Evolutionary conservation across 2,888 invertebrate species (phyloP).

Genomic region (Dorcus hopei): DNA sequence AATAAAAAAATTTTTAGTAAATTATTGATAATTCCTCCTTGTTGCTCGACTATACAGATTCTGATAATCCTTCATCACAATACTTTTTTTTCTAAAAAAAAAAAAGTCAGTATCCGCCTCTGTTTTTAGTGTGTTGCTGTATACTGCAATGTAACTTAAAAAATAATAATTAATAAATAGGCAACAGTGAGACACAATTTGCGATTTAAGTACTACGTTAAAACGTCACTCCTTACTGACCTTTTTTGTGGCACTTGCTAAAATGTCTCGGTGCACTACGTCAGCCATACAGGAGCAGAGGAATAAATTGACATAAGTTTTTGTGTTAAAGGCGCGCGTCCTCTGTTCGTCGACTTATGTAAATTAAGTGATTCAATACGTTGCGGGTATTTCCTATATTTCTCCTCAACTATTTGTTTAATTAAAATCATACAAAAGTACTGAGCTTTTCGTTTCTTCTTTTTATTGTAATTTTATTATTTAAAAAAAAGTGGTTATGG

Average conservation of each 20-base stretch:
- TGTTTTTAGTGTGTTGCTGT: slow-evolving; percentile 34
- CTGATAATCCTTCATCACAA: no score
- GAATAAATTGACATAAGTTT: not conserved
- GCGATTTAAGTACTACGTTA: not conserved
- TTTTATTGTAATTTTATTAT: slow-evolving; percentile 9
- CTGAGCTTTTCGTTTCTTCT: not conserved
- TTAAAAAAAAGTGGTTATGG: slow-evolving; percentile 20
- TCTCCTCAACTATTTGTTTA: no score
- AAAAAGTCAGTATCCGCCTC: slow-evolving; percentile 26
- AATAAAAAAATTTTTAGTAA: not conserved
- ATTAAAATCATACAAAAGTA: no score
- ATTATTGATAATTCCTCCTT: not conserved
- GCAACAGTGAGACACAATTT: slow-evolving; percentile 31
- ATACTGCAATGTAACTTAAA: slow-evolving; percentile 17
- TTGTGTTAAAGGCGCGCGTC: not conserved
- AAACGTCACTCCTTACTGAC: slow-evolving; percentile 13
- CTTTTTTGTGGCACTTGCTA: slow-evolving; percentile 25
- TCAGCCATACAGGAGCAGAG: slow-evolving; percentile 9
- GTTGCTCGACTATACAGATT: not conserved
- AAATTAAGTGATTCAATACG: not conserved
- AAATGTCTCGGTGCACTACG: slow-evolving; percentile 16
- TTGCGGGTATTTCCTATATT: not conserved
- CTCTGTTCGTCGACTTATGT: not conserved
- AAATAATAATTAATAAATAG: slow-evolving; percentile 12
- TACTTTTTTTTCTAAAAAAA: no score